phyloP scores from a whole-genome alignment of 2,113 vertebrate species.

The Tragulus kanchil region DNA sequence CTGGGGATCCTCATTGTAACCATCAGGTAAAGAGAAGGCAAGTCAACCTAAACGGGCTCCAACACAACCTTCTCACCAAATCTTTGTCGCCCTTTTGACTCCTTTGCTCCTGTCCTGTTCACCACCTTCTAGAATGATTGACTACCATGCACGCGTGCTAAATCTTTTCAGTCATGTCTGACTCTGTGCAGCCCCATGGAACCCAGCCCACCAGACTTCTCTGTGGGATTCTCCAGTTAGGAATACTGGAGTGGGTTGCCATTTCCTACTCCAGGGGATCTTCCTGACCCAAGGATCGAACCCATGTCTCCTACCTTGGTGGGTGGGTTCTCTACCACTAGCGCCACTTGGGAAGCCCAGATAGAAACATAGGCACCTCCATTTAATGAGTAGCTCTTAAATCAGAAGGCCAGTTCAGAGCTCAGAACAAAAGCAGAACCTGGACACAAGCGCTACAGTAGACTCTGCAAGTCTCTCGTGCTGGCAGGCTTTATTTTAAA shows the following conservation, averaged over 20 bases:
- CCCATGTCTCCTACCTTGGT: background rate
- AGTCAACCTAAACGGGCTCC: background rate
- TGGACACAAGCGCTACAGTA: background rate
- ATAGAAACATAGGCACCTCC: background rate
- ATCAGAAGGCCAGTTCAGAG: background rate
- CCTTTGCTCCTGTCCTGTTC: background rate
- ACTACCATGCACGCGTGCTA: background rate
- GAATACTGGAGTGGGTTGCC: background rate
- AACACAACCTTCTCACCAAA: background rate
- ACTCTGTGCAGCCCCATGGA: background rate
- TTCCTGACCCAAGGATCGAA: background rate
- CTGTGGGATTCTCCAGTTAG: background rate
- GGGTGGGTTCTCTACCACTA: background rate
- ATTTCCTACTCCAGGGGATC: background rate
- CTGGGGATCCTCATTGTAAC: background rate
- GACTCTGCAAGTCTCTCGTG: background rate
- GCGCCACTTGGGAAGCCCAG: background rate
- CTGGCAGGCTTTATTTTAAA: slow-evolving; percentile 25
- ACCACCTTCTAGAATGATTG: background rate
- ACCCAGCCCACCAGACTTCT: background rate
- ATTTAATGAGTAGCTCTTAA: background rate
- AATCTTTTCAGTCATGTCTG: background rate
- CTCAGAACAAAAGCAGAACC: slow-evolving; percentile 35
- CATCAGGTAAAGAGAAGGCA: background rate
- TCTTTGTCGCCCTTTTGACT: background rate